These are phyloP conservation scores for Malurus splendens DNA, from an alignment of 2,797 vertebrate genomes.

Conservation along the genomic window DNA sequence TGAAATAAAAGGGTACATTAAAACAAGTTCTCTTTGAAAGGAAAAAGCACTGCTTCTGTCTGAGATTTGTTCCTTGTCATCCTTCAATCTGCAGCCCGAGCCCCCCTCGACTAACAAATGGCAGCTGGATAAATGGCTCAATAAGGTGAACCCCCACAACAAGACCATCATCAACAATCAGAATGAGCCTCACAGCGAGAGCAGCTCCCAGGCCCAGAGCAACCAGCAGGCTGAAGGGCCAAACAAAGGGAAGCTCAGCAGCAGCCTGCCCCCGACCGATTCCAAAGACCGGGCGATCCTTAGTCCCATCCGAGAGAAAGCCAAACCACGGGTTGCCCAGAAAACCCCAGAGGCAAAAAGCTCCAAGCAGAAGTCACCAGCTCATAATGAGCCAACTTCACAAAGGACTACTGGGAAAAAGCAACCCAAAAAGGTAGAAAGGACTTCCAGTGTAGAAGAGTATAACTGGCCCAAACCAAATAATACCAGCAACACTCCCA, in stretches of 20 bases:
- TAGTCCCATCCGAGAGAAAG: constrained; percentile 85
- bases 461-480: constrained; percentile 85
- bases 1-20: constrained; percentile 19
- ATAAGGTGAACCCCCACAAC: constrained; percentile 94
- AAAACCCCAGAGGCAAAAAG: constrained; percentile 86
- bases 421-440: constrained; percentile 88
- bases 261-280: constrained; percentile 71
- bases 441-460: constrained; percentile 84
- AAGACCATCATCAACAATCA: constrained; percentile 88
- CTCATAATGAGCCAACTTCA: constrained; percentile 77
- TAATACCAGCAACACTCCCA: constrained; percentile 80
- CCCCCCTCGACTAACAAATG: constrained; percentile 94
- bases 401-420: constrained; percentile 91
- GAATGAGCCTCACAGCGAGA: constrained; percentile 80
- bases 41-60: not conserved
- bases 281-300: constrained; percentile 84
- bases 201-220: constrained; percentile 70
- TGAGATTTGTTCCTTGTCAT: not conserved
- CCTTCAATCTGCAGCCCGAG: constrained; percentile 80
- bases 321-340: constrained; percentile 83
- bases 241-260: constrained; percentile 80
- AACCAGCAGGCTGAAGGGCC: constrained; percentile 76
- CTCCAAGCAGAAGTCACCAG: constrained; percentile 87
- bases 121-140: constrained; percentile 97
- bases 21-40: not conserved